Conservation (phyloP, 2,797 vertebrate species). For the Manis javanica region DNA sequence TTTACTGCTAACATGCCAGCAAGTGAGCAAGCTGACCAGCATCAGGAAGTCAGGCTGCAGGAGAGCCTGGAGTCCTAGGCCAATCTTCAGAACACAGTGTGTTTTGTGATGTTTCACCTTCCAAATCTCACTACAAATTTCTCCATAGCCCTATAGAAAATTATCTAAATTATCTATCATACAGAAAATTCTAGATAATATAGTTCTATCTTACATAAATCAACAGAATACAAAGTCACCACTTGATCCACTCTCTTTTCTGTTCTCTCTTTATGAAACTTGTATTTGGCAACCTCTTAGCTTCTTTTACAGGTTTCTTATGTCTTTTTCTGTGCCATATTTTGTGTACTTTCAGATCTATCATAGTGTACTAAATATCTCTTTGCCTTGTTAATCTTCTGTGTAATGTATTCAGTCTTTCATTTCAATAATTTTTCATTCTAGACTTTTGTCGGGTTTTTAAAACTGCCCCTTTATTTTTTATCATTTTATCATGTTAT, state of each 20-base stretch:
- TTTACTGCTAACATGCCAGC: background rate
- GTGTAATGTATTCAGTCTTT: background rate
- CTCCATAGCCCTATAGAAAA: background rate
- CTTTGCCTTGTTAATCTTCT: background rate
- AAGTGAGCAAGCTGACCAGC: background rate
- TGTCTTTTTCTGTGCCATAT: background rate
- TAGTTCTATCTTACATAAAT: background rate
- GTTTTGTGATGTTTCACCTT: background rate
- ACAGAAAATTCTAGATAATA: background rate
- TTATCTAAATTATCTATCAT: background rate
- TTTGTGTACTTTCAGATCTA: background rate
- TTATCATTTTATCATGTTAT: background rate
- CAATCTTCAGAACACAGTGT: background rate
- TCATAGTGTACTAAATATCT: background rate
- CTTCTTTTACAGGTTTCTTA: background rate
- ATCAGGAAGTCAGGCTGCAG: background rate
- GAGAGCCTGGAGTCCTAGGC: background rate
- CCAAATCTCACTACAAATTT: background rate
- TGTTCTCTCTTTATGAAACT: background rate
- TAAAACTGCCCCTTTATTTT: background rate
- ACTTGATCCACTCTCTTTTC: background rate
- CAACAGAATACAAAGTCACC: background rate
- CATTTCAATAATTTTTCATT: background rate
- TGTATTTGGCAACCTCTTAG: background rate
- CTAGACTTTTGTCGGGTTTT: background rate